Evolutionary conservation across 2,797 vertebrate species (phyloP).

Genomic region (Hypotaenidia philippensis): DNA sequence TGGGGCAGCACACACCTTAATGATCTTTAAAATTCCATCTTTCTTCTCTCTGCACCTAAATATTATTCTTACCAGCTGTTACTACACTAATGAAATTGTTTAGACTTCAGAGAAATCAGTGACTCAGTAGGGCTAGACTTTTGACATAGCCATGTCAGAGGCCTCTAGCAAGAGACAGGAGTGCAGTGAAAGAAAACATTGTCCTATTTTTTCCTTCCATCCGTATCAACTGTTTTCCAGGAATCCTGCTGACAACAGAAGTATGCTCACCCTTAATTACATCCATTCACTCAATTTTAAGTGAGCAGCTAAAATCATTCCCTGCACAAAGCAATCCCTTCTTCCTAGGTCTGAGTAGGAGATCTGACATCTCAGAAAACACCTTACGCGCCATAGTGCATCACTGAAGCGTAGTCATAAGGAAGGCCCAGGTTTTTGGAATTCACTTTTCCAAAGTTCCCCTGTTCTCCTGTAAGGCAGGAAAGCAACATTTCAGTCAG

Average conservation of each 20-base stretch:
- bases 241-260: not conserved
- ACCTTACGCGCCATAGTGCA: slow-evolving; percentile 91
- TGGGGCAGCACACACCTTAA: not conserved
- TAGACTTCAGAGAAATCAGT: not conserved
- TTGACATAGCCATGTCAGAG: not conserved
- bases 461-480: slow-evolving; percentile 59
- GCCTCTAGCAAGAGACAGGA: not conserved
- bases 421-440: slow-evolving; percentile 85
- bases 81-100: accelerated
- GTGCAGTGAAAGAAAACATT: not conserved
- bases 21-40: not conserved
- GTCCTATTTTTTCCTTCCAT: not conserved
- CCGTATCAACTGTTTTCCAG: not conserved
- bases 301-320: not conserved
- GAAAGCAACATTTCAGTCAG: not conserved
- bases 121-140: not conserved
- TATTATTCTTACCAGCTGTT: not conserved
- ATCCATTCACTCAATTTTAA: not conserved
- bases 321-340: not conserved
- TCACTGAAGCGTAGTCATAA: slow-evolving; percentile 90
- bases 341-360: not conserved
- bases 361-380: not conserved
- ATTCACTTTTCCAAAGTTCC: slow-evolving; percentile 89
- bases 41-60: not conserved
- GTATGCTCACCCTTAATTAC: not conserved